Base-by-base conservation (phyloP, 2,888 invertebrate genomes). In the Drosophila acutilabella region DNA sequence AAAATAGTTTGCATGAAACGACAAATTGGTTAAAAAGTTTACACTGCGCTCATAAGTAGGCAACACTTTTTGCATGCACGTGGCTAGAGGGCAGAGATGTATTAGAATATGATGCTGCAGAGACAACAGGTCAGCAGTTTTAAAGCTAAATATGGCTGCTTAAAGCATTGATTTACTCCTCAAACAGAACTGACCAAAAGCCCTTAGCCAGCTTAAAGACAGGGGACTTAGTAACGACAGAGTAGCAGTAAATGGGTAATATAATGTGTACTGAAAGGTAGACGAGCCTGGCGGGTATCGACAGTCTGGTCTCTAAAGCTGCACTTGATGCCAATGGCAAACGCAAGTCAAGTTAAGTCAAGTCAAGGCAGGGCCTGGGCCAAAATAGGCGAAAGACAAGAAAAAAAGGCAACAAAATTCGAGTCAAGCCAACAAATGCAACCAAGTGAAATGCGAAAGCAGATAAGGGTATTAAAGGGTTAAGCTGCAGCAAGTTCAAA, bases 401-500 rank as follows among this genome's bases (percentile, higher is more conserved):
- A 36, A 36, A 81, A 68, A 44, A 52, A 53, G 54, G 71, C 48
- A 65, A 30, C 50, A 60, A 74, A 78, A 50, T 50, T 65, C 42
- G 33, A 68, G 64, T 38, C 64, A 67, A 71, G 81, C 70, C 51
- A 51, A 42, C 50, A 66, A 79, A 79, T 76, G 79, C 74, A 82
- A 59, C 74, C 74, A 72, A 85, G 86, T 88, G 84, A 88, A 85
- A 88, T 85, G 88, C 52, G 65, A 87, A 84, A 75, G 83, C 77
- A 79, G 84, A 85, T 85, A 85, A 85, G 67, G 81, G 84, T 68
- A 77, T 88, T 88, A 88, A 85, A 70, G 84, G 88, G 86, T 88
- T 85, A 85, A 85, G 87, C 78, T 71, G 66, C 48, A 47, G 71
- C 80, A 78, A 79, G 78, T 78, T 78, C 78, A 78, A 80, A 78